Base-by-base conservation (phyloP, 2,888 invertebrate species). In the Sicus ferrugineus region DNA sequence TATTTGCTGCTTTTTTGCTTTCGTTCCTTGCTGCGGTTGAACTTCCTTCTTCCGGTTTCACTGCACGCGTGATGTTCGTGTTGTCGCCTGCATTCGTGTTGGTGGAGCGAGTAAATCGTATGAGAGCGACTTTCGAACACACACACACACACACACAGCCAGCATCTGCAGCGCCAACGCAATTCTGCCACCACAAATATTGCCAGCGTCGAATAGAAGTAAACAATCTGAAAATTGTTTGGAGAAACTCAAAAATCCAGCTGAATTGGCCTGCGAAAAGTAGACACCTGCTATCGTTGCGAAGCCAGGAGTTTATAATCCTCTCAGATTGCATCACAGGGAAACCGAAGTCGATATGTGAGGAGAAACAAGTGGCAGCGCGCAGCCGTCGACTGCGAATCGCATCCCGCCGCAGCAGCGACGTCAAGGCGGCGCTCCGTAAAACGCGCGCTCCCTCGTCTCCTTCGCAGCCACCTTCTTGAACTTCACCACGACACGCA, bases 401-500 rank as follows among this genome's bases (percentile, higher is more conserved):
- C 9, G 14, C 14, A 14, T 6, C 19, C 19, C 58, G 11, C 42
- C 23, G 9, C 16, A 2, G 14, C 61, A 66, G 64, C 58, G 65
- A 28, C 69, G 79, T 78, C 79, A 78, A 72, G 77, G 77, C 23
- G 77, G 77, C 23, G 77, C 68, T 62, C 74, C 70, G 61, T 69
- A 72, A 34, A 62, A 78, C 46, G 75, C 67, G 34, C 68, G 66
- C 63, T 68, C 72, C 62, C 67, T 72, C 58, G 48, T 42, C 16
- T 30, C 38, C 9, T 62, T 68, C 14, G 70, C 69, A 14, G 67
- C 62, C 1, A 71, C 48, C 23, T 75, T 75, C 42, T 75, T 73
- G 58, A 76, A 72, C 59, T 75, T 75, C 26, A 76, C 76, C 46
- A 78, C 76, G 81, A 90, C 91, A 75, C 90, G 90, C 84, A 91